A percentile compares a stretch with the other conserved stretches of the same genome.
Evolutionary conservation across 2,113 vertebrate species (phyloP).

Genomic region (Scolopax mira): DNA sequence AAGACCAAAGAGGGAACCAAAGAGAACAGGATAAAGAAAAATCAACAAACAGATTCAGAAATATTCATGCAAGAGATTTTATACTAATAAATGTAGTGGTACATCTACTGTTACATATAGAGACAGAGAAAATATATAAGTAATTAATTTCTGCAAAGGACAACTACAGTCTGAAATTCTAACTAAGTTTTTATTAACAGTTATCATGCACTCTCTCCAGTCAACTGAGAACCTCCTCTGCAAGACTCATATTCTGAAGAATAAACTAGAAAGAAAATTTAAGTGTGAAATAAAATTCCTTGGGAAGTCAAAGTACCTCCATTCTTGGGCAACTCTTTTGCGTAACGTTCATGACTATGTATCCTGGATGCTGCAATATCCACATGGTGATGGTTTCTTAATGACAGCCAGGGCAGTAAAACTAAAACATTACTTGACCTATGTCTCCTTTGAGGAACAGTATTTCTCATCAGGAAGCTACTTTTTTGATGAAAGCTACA

Average conservation of each 20-base stretch:
- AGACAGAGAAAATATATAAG: neutral
- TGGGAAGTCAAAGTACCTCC: neutral
- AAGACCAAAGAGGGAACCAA: neutral
- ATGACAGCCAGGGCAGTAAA: neutral
- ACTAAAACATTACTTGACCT: neutral
- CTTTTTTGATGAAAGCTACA: neutral
- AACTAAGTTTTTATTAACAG: neutral
- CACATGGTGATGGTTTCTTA: neutral
- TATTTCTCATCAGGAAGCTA: neutral
- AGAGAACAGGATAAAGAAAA: neutral
- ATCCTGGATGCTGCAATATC: neutral
- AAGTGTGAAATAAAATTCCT: neutral
- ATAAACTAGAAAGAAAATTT: neutral
- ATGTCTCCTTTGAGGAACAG: neutral
- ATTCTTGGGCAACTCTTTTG: neutral
- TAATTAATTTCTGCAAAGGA: neutral
- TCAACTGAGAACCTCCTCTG: neutral
- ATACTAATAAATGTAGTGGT: neutral
- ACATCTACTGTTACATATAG: neutral
- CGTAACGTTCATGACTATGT: accelerated
- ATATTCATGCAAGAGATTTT: neutral
- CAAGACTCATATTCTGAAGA: neutral
- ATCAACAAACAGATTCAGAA: neutral
- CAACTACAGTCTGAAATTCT: neutral
- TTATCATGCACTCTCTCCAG: neutral